phyloP scores from a whole-genome alignment of 2,888 invertebrate species.

The Nebria salina region DNA sequence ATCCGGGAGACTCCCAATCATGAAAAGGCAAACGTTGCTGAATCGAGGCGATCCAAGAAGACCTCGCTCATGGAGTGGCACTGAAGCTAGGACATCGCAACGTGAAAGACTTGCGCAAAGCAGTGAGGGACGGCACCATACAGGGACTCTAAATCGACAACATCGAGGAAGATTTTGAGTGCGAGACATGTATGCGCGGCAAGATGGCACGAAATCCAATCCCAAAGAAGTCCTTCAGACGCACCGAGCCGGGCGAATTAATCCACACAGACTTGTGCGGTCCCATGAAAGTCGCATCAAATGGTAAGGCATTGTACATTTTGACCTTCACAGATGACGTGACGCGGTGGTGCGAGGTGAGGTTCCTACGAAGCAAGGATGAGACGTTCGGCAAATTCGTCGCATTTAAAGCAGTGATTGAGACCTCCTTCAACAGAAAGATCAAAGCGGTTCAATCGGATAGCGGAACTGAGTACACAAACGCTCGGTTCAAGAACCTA shows the following conservation, averaged over 20 bases:
- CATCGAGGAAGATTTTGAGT: too few relatives aligned
- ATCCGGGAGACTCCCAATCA: too few relatives aligned
- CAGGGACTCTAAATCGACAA: too few relatives aligned
- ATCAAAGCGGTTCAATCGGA: background rate
- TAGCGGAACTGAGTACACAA: background rate
- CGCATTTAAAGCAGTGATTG: background rate
- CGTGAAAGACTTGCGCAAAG: too few relatives aligned
- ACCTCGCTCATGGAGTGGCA: background rate
- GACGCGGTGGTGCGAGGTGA: background rate
- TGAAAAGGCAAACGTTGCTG: too few relatives aligned
- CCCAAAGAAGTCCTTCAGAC: too few relatives aligned
- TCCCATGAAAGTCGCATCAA: background rate
- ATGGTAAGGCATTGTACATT: background rate
- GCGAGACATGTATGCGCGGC: too few relatives aligned
- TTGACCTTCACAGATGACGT: background rate
- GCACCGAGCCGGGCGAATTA: background rate
- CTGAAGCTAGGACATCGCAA: background rate
- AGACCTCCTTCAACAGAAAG: background rate
- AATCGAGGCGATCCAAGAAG: too few relatives aligned
- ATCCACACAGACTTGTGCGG: slow-evolving; percentile 2
- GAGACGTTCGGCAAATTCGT: background rate
- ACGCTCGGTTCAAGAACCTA: too few relatives aligned
- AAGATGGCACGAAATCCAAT: too few relatives aligned
- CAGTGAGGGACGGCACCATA: too few relatives aligned
- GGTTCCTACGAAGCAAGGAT: background rate